These are phyloP conservation scores for Picathartes gymnocephalus DNA, from an alignment of 2,113 vertebrate genomes.

Conservation along the genomic window DNA sequence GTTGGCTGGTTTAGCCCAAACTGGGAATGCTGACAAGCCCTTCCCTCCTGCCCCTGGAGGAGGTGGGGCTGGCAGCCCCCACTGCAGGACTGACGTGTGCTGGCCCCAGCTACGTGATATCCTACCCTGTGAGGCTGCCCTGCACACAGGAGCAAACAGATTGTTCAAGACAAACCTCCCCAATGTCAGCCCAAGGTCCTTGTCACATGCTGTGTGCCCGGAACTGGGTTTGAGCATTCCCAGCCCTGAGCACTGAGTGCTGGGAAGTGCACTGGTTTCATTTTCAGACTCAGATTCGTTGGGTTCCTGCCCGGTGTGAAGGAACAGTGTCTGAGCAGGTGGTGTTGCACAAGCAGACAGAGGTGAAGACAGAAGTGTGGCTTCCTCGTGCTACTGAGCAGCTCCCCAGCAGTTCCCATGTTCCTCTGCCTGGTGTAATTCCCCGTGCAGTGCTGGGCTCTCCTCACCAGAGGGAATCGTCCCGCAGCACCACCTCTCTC, in stretches of 20 bases:
- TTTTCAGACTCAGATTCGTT: accelerated
- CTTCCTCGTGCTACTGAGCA: not conserved
- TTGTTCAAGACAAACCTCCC: not conserved
- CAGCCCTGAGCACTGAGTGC: not conserved
- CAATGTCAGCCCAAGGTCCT: constrained; percentile 35
- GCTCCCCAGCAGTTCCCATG: not conserved
- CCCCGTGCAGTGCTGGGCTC: not conserved
- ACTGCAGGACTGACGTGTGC: not conserved
- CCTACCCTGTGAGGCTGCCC: not conserved
- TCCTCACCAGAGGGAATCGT: not conserved
- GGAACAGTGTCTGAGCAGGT: not conserved
- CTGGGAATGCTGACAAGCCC: not conserved
- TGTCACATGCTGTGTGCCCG: accelerated
- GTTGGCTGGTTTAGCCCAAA: not conserved
- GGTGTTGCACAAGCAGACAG: accelerated
- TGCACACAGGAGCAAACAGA: not conserved
- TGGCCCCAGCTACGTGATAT: not conserved
- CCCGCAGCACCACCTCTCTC: not conserved
- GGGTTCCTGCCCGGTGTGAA: not conserved
- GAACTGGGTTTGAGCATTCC: accelerated
- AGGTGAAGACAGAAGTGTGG: not conserved
- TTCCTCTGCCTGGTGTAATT: accelerated
- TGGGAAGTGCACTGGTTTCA: accelerated
- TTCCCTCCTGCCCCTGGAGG: not conserved
- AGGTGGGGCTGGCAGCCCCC: not conserved